Conservation (phyloP, 1,140 invertebrate species). For the Caenorhabditis remanei region DNA sequence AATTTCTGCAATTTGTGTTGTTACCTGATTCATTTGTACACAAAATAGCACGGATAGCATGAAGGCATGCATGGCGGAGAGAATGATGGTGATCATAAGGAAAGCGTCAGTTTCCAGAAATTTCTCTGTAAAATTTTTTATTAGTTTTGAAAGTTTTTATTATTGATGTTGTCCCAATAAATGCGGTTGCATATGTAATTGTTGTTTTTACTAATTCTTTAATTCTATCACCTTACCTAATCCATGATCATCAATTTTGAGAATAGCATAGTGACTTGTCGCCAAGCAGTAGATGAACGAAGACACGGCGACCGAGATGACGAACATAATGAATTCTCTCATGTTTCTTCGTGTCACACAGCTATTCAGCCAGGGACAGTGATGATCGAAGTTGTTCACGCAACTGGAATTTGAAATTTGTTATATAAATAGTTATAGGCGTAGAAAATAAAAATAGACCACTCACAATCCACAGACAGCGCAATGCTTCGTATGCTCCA, state of each 20-base stretch:
- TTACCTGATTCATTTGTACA: conserved; percentile 58
- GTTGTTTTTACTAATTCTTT: background rate
- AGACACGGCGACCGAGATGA: conserved; percentile 51
- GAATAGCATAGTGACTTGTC: conserved; percentile 20
- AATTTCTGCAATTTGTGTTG: too few relatives aligned
- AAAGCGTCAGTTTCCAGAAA: conserved; percentile 56
- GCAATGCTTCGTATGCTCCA: conserved; percentile 54
- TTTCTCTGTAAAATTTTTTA: conserved; percentile 47
- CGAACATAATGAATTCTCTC: conserved; percentile 68
- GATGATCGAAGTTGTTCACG: conserved; percentile 92
- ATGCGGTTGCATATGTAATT: background rate
- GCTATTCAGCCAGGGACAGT: conserved; percentile 94
- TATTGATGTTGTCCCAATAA: background rate
- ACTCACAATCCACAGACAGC: conserved; percentile 55
- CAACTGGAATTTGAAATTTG: conserved; percentile 84
- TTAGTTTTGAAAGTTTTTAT: background rate
- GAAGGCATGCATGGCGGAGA: conserved; percentile 53
- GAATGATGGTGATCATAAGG: conserved; percentile 49
- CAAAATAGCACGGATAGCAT: conserved; percentile 45
- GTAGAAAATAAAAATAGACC: too few relatives aligned
- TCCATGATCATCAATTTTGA: conserved; percentile 50
- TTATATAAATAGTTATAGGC: too few relatives aligned
- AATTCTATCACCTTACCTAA: conserved; percentile 18
- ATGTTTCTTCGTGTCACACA: conserved; percentile 84
- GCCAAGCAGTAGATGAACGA: conserved; percentile 36